These are phyloP conservation scores for Morinoia aosen DNA, from an alignment of 2,888 invertebrate genomes.

Conservation along the genomic window DNA sequence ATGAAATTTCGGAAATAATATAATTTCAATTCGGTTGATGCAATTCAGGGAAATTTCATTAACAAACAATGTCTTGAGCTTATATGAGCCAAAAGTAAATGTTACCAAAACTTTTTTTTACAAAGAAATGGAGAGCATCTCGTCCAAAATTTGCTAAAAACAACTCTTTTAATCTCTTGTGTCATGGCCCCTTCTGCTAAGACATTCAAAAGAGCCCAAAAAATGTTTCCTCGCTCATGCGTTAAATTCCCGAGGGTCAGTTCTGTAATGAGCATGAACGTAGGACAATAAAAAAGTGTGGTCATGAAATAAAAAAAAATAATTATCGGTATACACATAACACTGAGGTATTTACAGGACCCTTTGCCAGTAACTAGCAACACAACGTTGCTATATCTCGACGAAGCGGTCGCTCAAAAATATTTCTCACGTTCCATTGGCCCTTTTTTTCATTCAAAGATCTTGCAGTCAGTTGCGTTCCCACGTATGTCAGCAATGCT, in stretches of 20 bases:
- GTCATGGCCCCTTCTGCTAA: too few relatives aligned
- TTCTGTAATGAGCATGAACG: neutral
- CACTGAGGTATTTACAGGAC: neutral
- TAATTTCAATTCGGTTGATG: too few relatives aligned
- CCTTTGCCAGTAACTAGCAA: neutral
- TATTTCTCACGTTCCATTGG: neutral
- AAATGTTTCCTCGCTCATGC: neutral
- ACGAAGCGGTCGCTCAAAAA: neutral
- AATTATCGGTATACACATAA: neutral
- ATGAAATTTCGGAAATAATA: too few relatives aligned
- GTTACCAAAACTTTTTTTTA: too few relatives aligned
- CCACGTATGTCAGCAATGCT: neutral
- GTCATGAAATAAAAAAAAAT: neutral
- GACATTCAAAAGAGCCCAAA: neutral
- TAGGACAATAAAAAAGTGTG: neutral
- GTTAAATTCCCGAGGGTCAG: neutral
- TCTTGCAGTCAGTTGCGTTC: neutral
- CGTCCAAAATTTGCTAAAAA: neutral
- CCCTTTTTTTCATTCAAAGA: neutral
- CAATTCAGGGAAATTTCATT: too few relatives aligned
- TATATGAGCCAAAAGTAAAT: too few relatives aligned
- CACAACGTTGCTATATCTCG: neutral
- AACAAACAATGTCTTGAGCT: too few relatives aligned
- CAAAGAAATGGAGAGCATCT: neutral
- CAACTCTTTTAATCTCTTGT: neutral